Percentiles rank a stretch among this genome's conserved stretches.
These are phyloP conservation scores for Hemiprocne comata DNA, from an alignment of 2,113 vertebrate genomes.

Conservation along the genomic window DNA sequence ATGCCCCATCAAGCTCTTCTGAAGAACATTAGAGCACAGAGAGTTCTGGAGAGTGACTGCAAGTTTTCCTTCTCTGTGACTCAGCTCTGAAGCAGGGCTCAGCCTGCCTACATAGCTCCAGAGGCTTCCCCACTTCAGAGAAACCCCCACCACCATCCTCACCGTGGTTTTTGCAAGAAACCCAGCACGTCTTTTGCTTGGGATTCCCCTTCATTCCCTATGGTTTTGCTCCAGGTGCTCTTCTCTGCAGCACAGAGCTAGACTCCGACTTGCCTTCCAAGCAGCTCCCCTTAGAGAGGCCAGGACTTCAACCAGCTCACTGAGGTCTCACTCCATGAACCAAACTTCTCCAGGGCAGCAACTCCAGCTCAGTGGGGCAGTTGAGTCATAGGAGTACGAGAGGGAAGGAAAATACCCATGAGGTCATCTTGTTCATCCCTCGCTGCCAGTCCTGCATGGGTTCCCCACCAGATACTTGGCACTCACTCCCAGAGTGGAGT, in stretches of 20 bases:
- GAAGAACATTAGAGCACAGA: neutral
- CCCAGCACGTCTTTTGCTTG: rapidly evolving
- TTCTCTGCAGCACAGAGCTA: rapidly evolving
- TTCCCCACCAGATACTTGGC: conserved; percentile 37
- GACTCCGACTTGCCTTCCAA: neutral
- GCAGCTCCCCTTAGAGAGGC: neutral
- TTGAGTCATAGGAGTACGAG: conserved; percentile 12
- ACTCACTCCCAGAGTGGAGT: neutral
- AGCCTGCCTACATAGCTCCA: neutral
- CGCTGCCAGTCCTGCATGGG: neutral
- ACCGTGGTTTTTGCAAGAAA: neutral
- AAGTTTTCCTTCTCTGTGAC: neutral
- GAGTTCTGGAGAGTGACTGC: neutral
- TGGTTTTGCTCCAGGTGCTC: neutral
- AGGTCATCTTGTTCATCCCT: conserved; percentile 37
- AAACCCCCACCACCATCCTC: neutral
- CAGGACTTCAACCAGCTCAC: neutral
- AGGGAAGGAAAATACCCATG: conserved; percentile 52
- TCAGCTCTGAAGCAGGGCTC: neutral
- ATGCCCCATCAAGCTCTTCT: neutral
- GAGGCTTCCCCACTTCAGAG: neutral
- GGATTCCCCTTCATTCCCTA: neutral
- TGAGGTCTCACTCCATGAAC: neutral
- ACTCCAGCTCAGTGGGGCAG: neutral
- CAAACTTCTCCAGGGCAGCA: neutral